Percentiles rank a stretch among this genome's conserved stretches.
These are phyloP conservation scores for Trigoniulus corallinus DNA, from an alignment of 1,140 invertebrate species.

Conservation along the genomic window DNA sequence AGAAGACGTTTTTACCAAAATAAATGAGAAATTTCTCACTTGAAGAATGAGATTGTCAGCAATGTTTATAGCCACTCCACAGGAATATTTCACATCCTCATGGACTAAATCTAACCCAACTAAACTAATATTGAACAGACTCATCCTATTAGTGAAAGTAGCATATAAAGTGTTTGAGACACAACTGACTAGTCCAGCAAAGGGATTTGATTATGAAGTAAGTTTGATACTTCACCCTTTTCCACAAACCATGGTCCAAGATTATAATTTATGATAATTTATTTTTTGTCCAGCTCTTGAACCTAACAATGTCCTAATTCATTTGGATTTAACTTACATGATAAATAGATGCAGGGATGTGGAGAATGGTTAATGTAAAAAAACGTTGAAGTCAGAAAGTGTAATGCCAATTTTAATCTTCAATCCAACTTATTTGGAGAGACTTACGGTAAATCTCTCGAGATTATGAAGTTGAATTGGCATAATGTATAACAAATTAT, in stretches of 20 bases:
- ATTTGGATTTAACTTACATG: constrained; percentile 38
- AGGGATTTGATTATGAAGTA: constrained; percentile 5
- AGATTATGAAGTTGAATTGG: constrained; percentile 1
- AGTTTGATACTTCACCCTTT: too few species aligned
- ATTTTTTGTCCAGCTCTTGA: constrained; percentile 46
- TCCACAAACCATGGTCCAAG: constrained; percentile 23
- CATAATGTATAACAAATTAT: too few species aligned
- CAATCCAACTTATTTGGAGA: constrained; percentile 48
- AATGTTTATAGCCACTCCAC: too few species aligned
- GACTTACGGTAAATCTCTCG: constrained; percentile 45
- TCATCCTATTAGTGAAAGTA: constrained; percentile 44
- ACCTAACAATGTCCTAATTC: constrained; percentile 60
- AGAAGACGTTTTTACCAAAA: too few species aligned
- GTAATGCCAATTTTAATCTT: constrained; percentile 61
- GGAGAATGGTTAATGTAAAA: too few species aligned
- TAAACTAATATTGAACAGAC: constrained; percentile 41
- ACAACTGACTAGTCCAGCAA: too few species aligned
- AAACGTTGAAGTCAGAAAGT: constrained; percentile 35
- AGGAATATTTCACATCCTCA: too few species aligned
- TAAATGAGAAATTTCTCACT: too few species aligned
- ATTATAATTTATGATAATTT: too few species aligned
- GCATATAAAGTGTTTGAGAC: constrained; percentile 41
- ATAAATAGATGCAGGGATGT: too few species aligned
- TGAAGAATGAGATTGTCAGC: constrained; percentile 41
- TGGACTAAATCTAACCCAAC: constrained; percentile 46